These are phyloP conservation scores for Halesus radiatus DNA, from an alignment of 1,140 invertebrate genomes.

Conservation along the genomic window DNA sequence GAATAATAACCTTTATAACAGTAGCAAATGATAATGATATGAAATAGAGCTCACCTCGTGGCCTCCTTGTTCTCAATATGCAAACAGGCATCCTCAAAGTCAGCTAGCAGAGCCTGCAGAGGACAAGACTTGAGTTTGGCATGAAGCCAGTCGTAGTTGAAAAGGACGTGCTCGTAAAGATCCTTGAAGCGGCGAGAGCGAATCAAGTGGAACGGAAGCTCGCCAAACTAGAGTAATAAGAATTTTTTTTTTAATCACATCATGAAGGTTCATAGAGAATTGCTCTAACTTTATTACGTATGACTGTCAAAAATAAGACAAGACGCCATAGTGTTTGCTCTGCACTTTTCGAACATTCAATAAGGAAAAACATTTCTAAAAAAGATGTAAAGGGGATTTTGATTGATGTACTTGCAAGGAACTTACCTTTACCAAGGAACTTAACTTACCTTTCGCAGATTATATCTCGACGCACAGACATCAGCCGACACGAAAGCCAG, in stretches of 20 bases:
- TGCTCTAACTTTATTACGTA: too few species aligned
- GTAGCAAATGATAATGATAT: neutral
- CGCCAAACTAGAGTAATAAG: constrained; percentile 82
- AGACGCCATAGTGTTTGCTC: too few species aligned
- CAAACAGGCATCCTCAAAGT: constrained; percentile 94
- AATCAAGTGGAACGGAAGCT: constrained; percentile 95
- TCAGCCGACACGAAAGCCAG: constrained; percentile 93
- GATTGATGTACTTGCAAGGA: too few species aligned
- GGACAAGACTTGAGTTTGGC: constrained; percentile 96
- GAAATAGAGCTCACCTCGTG: constrained; percentile 73
- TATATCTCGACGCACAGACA: constrained; percentile 87
- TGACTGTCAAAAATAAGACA: too few species aligned
- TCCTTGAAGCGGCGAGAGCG: constrained; percentile 92
- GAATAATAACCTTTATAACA: too few species aligned
- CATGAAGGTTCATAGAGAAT: too few species aligned
- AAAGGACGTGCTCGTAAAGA: constrained; percentile 93
- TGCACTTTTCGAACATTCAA: too few species aligned
- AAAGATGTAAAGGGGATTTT: too few species aligned
- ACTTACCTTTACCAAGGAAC: too few species aligned
- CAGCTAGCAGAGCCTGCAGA: constrained; percentile 92
- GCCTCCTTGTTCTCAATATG: constrained; percentile 89
- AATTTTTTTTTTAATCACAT: too few species aligned
- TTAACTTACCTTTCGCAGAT: constrained; percentile 82
- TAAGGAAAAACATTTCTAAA: too few species aligned
- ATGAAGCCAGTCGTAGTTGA: constrained; percentile 98